Evolutionary conservation across 2,797 vertebrate genomes (phyloP).

Genomic region (Notoglanidium macrostoma): DNA sequence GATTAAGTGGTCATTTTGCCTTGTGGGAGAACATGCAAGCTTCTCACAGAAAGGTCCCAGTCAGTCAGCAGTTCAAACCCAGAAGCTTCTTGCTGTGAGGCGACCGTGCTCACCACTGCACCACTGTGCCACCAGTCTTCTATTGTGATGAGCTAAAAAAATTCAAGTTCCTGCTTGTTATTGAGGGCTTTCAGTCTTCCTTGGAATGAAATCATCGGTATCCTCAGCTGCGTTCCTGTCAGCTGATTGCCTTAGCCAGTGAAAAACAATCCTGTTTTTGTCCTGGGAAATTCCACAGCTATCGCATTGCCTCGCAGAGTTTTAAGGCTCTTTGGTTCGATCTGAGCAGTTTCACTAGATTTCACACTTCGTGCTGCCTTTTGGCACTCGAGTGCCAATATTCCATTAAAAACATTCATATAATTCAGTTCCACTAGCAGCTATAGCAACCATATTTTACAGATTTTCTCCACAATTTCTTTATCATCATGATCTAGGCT

Average conservation of each 20-base stretch:
- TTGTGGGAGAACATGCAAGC: too few species aligned
- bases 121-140: background rate
- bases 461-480: background rate
- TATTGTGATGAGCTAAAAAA: background rate
- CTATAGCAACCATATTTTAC: background rate
- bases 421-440: background rate
- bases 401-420: background rate
- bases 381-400: background rate
- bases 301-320: background rate
- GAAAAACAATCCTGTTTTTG: constrained; percentile 25
- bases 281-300: background rate
- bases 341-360: background rate
- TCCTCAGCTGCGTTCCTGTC: background rate
- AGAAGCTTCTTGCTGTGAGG: too few species aligned
- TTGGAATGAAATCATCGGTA: background rate
- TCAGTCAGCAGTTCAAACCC: too few species aligned
- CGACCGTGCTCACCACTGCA: too few species aligned
- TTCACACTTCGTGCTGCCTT: background rate
- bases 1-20: background rate
- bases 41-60: too few species aligned
- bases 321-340: background rate
- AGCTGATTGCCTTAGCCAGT: background rate
- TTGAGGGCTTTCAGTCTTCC: background rate
- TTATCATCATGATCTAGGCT: background rate
- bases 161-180: background rate